Base-by-base conservation (phyloP, 2,888 invertebrate genomes). In the Patella pellucida region DNA sequence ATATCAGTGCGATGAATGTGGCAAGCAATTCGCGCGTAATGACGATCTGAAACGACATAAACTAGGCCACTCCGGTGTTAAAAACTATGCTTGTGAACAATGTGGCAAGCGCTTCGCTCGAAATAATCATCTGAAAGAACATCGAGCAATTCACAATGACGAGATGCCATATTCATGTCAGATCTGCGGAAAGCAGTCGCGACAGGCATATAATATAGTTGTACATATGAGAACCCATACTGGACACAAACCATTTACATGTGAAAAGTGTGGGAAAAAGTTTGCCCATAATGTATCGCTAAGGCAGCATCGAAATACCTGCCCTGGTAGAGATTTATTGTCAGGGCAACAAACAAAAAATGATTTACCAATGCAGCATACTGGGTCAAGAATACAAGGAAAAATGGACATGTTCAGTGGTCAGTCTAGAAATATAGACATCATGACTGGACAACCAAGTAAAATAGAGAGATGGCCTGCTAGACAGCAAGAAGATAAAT, bases 281-380 rank as follows among this genome's bases (percentile, higher is more conserved):
- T 62, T 62, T 23, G 62, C 62, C 62, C 62, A 62, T 19, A 62
- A 62, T 62, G 62, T 62, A 19, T 23, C 62, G 11, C 62, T 19
- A 3, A 23, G 23, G 62, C 62, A 62, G 14, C 62, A 62, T 41
- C 7, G 41, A 9, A 41, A 41, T 9, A 41, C 41, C 41, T 41
- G 41, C 41, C 41, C 41, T 9, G 41, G 41, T 41, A 9, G 41
- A 9, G 41, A 41, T 41, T 9, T 41, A 9, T 41, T 41, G 41
- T 41, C 41, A 1, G 41, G 41, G 9, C 41, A 41, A 41, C 41
- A 41, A 41, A 9, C 41, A 41, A 41, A 41, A 41, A 9, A 9
- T 41, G 41, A 41, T 41, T 41, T 41, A 41, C 41, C 41, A 41
- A 41, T 0, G 9, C 41, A 41, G 9, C 41, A 41, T 9, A 41